Conservation (phyloP, 2,797 vertebrate species). For the Scomberomorus guttatus region DNA sequence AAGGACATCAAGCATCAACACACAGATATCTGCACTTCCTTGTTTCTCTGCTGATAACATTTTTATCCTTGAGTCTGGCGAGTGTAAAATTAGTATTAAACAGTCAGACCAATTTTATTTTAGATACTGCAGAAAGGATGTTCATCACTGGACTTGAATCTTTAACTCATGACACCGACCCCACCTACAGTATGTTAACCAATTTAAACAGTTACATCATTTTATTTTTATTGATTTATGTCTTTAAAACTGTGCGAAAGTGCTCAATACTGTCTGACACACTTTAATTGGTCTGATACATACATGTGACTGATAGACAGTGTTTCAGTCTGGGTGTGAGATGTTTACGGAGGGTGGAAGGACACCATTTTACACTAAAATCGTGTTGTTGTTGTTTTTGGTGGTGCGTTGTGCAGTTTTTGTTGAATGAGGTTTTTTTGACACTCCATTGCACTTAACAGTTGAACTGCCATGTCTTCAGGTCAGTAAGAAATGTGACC, state of each 20-base stretch:
- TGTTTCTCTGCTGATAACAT: background rate
- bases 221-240: background rate
- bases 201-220: too few relatives aligned
- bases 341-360: too few relatives aligned
- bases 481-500: background rate
- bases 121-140: background rate
- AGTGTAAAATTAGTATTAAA: background rate
- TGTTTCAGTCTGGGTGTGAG: background rate
- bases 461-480: background rate
- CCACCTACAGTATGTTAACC: too few relatives aligned
- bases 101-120: background rate
- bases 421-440: background rate
- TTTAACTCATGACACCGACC: too few relatives aligned
- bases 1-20: constrained; percentile 6
- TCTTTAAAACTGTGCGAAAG: background rate
- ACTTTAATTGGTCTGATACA: background rate
- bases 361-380: background rate
- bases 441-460: too few relatives aligned
- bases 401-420: background rate
- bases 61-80: background rate
- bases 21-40: background rate
- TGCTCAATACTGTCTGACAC: background rate
- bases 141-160: too few relatives aligned
- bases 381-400: background rate
- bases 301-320: background rate